A percentile compares a stretch with the other conserved stretches of the same genome.
Conservation (phyloP, 2,113 vertebrate genomes). For the Theristicus caerulescens region DNA sequence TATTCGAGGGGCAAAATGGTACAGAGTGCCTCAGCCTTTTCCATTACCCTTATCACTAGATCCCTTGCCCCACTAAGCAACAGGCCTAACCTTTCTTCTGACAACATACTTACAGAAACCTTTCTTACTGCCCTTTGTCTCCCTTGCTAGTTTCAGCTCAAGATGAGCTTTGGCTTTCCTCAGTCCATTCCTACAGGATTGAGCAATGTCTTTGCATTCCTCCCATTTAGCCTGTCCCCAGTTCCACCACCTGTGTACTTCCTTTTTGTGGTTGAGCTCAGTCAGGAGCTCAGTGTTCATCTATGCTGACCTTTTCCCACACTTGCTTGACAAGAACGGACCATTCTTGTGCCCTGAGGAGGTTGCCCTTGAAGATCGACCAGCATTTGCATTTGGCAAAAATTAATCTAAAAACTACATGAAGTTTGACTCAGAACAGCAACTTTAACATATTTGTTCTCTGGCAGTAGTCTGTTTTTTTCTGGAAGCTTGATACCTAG, state of each 20-base stretch:
- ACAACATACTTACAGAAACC: neutral
- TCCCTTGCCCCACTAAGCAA: neutral
- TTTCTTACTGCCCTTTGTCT: neutral
- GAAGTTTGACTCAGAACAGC: neutral
- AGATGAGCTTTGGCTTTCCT: neutral
- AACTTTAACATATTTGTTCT: neutral
- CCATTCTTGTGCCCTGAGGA: neutral
- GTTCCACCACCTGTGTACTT: neutral
- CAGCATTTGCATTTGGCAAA: neutral
- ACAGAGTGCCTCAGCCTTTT: neutral
- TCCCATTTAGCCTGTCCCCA: neutral
- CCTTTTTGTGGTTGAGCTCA: neutral
- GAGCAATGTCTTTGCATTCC: neutral
- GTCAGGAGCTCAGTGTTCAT: neutral
- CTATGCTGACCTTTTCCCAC: neutral
- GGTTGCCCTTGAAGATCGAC: neutral
- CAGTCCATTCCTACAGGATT: neutral
- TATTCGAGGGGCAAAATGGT: neutral
- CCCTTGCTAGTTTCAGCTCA: neutral
- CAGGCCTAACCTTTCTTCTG: neutral
- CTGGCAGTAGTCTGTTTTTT: fast-evolving
- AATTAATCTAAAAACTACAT: neutral
- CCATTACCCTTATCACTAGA: neutral
- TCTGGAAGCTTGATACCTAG: neutral
- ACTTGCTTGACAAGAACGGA: neutral